A percentile compares a stretch with the other conserved stretches of the same genome.
Evolutionary conservation across 2,888 invertebrate genomes (phyloP).

Genomic region (Leptinotarsa rubiginosa): DNA sequence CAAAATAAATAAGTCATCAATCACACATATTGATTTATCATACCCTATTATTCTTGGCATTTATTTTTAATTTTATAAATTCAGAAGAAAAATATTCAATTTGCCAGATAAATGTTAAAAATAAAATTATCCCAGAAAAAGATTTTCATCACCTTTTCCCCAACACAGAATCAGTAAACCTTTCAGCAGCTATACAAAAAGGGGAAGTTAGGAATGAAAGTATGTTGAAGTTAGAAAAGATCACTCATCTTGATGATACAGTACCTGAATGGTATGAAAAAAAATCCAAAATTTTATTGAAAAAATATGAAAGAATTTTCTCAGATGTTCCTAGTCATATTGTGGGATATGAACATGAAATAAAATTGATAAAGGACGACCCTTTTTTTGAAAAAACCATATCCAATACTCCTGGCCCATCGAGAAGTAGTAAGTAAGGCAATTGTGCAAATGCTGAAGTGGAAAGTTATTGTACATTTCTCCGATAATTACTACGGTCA

Average conservation of each 20-base stretch:
- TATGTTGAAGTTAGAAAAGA: background rate
- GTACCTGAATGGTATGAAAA: background rate
- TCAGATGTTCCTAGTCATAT: background rate
- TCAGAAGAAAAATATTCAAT: background rate
- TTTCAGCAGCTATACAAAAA: too few species aligned
- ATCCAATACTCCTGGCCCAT: too few species aligned
- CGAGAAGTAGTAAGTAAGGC: background rate
- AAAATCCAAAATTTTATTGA: background rate
- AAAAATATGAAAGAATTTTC: background rate
- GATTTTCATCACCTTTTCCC: background rate
- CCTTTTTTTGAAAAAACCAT: too few species aligned
- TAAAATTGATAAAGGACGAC: too few species aligned
- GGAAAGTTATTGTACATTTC: background rate
- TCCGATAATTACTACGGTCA: background rate
- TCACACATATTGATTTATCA: background rate
- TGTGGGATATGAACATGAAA: background rate
- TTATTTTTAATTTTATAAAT: background rate
- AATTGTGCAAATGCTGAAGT: background rate
- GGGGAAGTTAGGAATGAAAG: too few species aligned
- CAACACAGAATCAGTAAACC: too few species aligned
- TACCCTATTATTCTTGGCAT: background rate
- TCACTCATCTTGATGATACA: background rate
- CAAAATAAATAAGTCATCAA: too few species aligned
- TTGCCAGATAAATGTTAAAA: background rate
- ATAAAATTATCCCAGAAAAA: background rate